Conservation (phyloP, 2,888 invertebrate species). For the Tridacna gigas region DNA sequence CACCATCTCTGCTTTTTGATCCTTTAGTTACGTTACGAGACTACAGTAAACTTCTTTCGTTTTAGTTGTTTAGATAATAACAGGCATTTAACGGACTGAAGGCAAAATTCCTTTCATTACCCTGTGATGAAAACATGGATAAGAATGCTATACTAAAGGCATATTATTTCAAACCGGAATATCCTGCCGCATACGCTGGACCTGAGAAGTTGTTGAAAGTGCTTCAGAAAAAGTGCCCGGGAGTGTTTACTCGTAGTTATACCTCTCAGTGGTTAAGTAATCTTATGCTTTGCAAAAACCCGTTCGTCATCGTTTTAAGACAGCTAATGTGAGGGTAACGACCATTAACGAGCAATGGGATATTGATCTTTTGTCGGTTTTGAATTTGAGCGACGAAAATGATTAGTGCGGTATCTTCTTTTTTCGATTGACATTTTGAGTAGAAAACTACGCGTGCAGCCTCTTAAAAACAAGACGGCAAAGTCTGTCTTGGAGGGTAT, state of each 20-base stretch:
- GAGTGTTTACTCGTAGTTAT: conserved; percentile 33
- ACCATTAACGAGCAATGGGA: conserved; percentile 47
- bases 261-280: conserved; percentile 45
- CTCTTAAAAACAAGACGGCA: conserved; percentile 41
- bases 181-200: conserved; percentile 44
- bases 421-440: conserved; percentile 47
- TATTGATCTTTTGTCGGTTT: conserved; percentile 42
- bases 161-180: conserved; percentile 46
- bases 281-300: conserved; percentile 48
- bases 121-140: too few species aligned
- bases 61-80: too few species aligned
- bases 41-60: too few species aligned
- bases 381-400: conserved; percentile 38
- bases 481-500: conserved; percentile 33
- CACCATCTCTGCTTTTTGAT: too few species aligned
- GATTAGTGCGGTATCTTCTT: conserved; percentile 50
- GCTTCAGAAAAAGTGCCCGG: conserved; percentile 41
- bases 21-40: too few species aligned
- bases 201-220: too few species aligned
- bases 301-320: too few species aligned
- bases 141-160: conserved; percentile 33
- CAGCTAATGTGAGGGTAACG: too few species aligned
- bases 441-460: conserved; percentile 47
- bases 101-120: too few species aligned
- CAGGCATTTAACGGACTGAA: too few species aligned